Conservation (phyloP, 2,113 vertebrate genomes). For the Coptodon bakossiorum region DNA sequence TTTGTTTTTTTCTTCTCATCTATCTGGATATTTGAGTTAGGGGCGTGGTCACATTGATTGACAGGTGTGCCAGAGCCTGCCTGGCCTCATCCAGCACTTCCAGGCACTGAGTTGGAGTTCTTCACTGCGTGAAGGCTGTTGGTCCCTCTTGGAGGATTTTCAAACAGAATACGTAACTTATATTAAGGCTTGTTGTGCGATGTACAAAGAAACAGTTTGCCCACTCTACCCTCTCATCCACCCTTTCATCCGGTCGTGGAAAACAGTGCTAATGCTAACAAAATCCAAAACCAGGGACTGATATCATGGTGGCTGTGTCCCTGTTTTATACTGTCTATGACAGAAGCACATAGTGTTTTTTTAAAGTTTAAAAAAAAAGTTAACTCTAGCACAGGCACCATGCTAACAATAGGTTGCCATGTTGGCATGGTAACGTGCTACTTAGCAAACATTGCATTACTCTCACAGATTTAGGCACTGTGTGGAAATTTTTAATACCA, state of each 20-base stretch:
- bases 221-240: neutral
- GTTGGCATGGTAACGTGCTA: neutral
- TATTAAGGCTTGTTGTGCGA: neutral
- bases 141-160: neutral
- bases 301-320: neutral
- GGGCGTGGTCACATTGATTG: neutral
- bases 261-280: neutral
- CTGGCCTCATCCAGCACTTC: neutral
- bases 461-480: neutral
- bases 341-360: neutral
- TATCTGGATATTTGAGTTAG: neutral
- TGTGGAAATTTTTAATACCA: neutral
- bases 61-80: neutral
- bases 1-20: accelerated
- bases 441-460: neutral
- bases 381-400: neutral
- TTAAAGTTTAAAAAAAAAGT: neutral
- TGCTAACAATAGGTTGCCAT: neutral
- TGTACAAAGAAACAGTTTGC: neutral
- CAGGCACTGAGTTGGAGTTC: neutral
- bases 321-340: neutral
- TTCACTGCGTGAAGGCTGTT: neutral
- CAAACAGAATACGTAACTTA: neutral
- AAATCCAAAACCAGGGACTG: neutral
- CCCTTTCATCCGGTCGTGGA: neutral